A percentile compares a stretch with the other conserved stretches of the same genome.
Conservation (phyloP, 2,888 invertebrate species). For the Dicranocentrus wangi region DNA sequence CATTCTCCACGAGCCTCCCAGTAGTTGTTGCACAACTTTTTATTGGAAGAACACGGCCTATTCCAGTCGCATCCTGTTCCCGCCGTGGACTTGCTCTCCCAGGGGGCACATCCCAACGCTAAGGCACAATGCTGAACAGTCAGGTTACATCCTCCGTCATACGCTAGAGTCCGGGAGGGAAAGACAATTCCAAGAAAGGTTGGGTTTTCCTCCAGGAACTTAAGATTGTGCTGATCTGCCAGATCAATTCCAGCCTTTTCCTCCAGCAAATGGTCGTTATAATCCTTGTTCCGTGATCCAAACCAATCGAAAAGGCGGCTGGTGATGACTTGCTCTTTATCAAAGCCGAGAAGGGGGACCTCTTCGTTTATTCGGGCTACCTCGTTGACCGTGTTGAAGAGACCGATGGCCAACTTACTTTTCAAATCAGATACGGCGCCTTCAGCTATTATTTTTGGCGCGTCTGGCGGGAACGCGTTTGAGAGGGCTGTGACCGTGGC, state of each 20-base stretch:
- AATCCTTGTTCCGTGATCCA: slow-evolving; percentile 14
- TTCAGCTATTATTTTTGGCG: slow-evolving; percentile 20
- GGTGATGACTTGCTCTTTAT: background rate
- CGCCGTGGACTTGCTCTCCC: background rate
- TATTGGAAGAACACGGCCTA: slow-evolving; percentile 13
- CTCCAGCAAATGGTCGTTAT: slow-evolving; percentile 28
- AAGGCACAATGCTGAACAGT: background rate
- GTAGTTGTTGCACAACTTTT: background rate
- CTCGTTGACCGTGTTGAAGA: slow-evolving; percentile 43
- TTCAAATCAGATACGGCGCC: slow-evolving; percentile 31
- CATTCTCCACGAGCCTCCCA: background rate
- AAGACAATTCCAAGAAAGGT: slow-evolving; percentile 26
- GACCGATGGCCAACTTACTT: background rate
- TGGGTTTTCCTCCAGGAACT: slow-evolving; percentile 32
- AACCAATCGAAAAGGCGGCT: background rate
- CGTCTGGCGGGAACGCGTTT: slow-evolving; percentile 42
- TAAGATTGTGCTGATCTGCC: slow-evolving; percentile 1
- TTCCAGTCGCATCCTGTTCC: slow-evolving; percentile 9
- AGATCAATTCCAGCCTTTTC: slow-evolving; percentile 33
- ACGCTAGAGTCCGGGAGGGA: slow-evolving; percentile 30
- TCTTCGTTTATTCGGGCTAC: slow-evolving; percentile 31
- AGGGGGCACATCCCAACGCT: background rate
- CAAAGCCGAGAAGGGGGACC: slow-evolving; percentile 38
- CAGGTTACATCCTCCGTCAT: slow-evolving; percentile 13
- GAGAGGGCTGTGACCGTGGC: slow-evolving; percentile 16